Percentiles rank a stretch among this genome's conserved stretches.
Conservation (phyloP, 2,113 vertebrate genomes). For the Alaudala cheleensis region DNA sequence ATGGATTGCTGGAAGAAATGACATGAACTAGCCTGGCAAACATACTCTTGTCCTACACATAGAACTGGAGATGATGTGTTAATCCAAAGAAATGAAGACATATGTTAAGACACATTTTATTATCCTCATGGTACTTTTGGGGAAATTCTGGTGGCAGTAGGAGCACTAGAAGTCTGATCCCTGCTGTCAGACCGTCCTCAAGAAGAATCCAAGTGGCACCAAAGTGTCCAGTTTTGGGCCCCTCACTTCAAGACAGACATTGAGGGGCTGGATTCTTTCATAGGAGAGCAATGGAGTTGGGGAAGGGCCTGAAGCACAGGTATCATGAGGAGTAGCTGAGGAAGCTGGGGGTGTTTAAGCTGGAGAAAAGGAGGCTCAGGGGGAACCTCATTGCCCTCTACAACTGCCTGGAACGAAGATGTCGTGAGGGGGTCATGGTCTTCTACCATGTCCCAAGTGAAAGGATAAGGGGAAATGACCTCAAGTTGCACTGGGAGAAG, state of each 20-base stretch:
- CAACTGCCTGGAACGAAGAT: not conserved
- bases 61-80: not conserved
- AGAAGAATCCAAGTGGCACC: not conserved
- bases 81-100: not conserved
- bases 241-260: not conserved
- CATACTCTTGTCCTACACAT: not conserved
- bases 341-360: not conserved
- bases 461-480: not conserved
- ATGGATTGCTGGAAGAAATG: not conserved
- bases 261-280: not conserved
- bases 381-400: not conserved
- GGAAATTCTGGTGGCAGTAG: not conserved
- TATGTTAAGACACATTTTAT: not conserved
- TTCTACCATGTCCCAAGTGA: not conserved
- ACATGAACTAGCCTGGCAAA: not conserved
- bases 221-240: not conserved
- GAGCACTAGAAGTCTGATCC: not conserved
- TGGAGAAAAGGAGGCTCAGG: not conserved
- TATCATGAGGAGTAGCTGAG: not conserved
- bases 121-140: not conserved
- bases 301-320: not conserved
- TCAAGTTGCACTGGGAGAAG: not conserved
- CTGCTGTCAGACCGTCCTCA: not conserved
- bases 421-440: not conserved
- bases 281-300: not conserved